Conservation (phyloP, 2,888 invertebrate species). For the Eupithecia vulgata region DNA sequence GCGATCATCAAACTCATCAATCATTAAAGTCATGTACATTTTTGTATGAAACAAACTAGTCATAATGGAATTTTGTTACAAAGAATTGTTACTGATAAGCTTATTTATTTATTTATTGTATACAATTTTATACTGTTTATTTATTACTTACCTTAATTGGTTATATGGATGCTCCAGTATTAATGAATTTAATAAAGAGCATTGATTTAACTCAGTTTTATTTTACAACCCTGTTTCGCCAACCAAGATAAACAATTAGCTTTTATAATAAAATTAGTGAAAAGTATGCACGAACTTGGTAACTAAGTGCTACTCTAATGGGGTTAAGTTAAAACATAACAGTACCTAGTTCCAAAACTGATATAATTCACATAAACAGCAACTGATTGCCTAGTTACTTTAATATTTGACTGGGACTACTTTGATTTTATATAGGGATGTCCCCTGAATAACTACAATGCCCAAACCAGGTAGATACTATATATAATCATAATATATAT, state of each 20-base stretch:
- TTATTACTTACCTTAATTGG: slow-evolving; percentile 66
- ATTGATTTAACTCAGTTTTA: slow-evolving; percentile 59
- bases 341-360: neutral
- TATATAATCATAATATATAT: too few relatives aligned
- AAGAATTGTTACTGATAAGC: slow-evolving; percentile 70
- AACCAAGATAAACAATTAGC: neutral
- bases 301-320: neutral
- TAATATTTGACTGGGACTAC: neutral
- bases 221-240: neutral
- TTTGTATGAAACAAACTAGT: slow-evolving; percentile 67
- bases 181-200: slow-evolving; percentile 76
- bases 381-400: neutral
- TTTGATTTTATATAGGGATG: neutral
- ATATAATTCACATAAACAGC: neutral
- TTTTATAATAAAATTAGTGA: neutral
- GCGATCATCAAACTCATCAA: slow-evolving; percentile 28
- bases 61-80: slow-evolving; percentile 63
- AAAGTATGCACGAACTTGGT: neutral
- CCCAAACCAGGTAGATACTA: too few relatives aligned
- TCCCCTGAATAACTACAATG: too few relatives aligned
- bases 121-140: slow-evolving; percentile 77
- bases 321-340: neutral
- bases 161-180: slow-evolving; percentile 71
- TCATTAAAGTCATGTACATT: slow-evolving; percentile 49
- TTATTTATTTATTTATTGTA: slow-evolving; percentile 78